phyloP scores from a whole-genome alignment of 2,797 vertebrate species.

The Rhinatrema bivittatum region DNA sequence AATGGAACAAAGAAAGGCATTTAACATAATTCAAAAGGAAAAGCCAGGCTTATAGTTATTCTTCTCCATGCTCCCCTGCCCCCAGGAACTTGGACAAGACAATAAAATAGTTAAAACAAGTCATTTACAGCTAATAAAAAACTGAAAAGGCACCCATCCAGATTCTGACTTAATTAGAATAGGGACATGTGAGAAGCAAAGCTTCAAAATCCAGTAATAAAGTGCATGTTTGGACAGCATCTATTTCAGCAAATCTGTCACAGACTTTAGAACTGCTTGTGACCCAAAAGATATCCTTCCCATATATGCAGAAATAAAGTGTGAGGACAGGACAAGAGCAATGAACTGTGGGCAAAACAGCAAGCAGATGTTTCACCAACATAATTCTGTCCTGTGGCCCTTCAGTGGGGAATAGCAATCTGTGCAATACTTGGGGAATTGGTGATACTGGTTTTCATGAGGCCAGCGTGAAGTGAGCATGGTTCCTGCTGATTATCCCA shows the following conservation, averaged over 20 bases:
- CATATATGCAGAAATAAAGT: background rate
- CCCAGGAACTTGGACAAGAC: no score
- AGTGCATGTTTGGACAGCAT: background rate
- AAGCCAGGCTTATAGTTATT: no score
- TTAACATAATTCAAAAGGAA: no score
- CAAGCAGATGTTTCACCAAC: background rate
- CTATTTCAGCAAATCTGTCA: background rate
- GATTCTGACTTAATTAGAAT: background rate
- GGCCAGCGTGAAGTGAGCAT: no score
- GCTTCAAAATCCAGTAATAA: slow-evolving; percentile 5
- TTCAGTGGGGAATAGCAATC: no score
- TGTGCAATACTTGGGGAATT: no score
- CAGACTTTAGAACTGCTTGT: background rate
- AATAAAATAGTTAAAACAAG: no score
- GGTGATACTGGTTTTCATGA: no score
- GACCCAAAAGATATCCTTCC: slow-evolving; percentile 2
- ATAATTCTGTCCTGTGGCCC: no score
- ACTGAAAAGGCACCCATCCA: background rate
- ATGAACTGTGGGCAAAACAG: background rate
- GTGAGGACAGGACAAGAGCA: background rate
- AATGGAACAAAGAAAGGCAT: no score
- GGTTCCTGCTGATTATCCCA: no score
- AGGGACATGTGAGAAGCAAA: background rate
- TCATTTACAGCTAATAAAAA: slow-evolving; percentile 3
- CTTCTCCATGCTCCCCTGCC: no score